Evolutionary conservation across 2,113 vertebrate genomes (phyloP).

Genomic region (Hypocryptadius cinnamomeus): DNA sequence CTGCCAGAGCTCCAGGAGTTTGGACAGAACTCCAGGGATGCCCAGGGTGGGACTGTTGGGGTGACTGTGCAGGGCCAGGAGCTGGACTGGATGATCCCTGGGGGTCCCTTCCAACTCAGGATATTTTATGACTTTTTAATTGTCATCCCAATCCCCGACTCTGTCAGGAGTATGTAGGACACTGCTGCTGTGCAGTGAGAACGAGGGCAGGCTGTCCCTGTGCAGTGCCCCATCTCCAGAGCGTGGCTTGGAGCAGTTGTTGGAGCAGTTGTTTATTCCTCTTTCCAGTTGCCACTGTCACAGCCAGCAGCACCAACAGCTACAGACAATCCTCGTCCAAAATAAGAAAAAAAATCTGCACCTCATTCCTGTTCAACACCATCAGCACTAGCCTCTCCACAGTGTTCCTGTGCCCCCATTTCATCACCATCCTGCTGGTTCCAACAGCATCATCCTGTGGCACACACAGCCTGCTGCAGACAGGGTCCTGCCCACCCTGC

Average conservation of each 20-base stretch:
- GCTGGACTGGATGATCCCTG: accelerated
- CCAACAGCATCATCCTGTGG: background rate
- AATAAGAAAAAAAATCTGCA: background rate
- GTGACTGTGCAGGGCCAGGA: background rate
- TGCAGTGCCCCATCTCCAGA: background rate
- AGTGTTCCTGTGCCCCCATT: background rate
- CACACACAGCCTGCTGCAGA: background rate
- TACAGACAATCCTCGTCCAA: background rate
- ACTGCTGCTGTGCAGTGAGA: accelerated
- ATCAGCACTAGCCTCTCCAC: background rate
- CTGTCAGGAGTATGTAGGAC: background rate
- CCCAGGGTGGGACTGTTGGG: background rate
- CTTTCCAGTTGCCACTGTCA: background rate
- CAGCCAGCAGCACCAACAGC: background rate
- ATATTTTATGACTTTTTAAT: background rate
- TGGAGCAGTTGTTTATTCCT: background rate
- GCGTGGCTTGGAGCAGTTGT: background rate
- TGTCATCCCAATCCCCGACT: background rate
- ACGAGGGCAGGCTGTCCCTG: background rate
- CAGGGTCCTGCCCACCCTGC: background rate
- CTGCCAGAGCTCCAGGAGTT: background rate
- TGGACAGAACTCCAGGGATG: accelerated
- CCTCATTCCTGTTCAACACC: background rate
- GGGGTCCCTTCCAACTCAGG: no score
- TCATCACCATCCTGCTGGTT: background rate